A percentile compares a stretch with the other conserved stretches of the same genome.
Conservation (phyloP, 92 coral and sea anemone species). For the Palythoa grandiflora region DNA sequence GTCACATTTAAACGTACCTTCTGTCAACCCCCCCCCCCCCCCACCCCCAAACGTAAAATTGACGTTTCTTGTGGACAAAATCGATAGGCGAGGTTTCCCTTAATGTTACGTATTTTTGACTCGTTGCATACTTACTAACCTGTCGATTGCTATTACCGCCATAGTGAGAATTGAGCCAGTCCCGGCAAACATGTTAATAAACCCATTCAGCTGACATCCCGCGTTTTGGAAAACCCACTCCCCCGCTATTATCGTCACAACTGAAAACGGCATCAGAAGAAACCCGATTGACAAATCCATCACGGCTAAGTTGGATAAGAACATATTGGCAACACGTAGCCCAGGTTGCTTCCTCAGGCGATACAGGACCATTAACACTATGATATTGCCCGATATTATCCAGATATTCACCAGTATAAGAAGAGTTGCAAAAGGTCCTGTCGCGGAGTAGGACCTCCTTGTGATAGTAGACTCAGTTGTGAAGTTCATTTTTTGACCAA, state of each 20-base stretch:
- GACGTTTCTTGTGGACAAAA: no score
- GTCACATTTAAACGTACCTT: no score
- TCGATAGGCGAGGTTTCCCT: no score
- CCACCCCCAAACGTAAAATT: no score
- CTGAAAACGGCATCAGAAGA: conserved; percentile 81
- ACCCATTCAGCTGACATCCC: conserved; percentile 89
- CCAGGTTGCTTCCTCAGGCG: conserved; percentile 81
- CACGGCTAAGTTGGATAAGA: conserved; percentile 88
- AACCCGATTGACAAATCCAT: conserved; percentile 81
- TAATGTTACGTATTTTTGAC: no score
- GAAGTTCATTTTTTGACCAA: not conserved
- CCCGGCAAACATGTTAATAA: conserved; percentile 87
- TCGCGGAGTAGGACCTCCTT: not conserved
- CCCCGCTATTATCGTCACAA: conserved; percentile 55
- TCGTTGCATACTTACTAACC: conserved; percentile 50
- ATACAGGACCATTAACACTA: conserved; percentile 82
- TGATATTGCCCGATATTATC: conserved; percentile 74
- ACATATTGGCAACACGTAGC: conserved; percentile 84
- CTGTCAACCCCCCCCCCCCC: no score
- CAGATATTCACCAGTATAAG: conserved; percentile 63
- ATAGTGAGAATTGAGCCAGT: conserved; percentile 89
- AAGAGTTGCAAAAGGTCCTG: conserved; percentile 61
- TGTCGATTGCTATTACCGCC: conserved; percentile 92
- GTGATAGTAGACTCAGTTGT: not conserved
- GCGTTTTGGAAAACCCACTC: conserved; percentile 75